These are phyloP conservation scores for Chionomys nivalis DNA, from an alignment of 2,113 vertebrate genomes.

Conservation along the genomic window DNA sequence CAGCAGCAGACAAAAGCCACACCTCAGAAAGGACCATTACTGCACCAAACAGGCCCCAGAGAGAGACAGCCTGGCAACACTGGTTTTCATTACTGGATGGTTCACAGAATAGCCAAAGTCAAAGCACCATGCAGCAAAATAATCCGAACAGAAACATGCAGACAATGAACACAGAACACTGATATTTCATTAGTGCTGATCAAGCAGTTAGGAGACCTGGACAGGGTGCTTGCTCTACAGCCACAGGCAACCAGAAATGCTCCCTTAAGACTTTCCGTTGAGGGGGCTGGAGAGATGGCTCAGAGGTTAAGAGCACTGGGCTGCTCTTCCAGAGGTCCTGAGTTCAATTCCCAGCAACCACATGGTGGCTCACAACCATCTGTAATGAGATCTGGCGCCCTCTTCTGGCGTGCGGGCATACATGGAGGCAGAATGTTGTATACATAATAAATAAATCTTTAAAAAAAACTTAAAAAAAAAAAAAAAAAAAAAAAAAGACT, in stretches of 20 bases:
- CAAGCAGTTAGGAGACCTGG: slow-evolving; percentile 60
- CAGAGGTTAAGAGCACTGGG: too few species aligned
- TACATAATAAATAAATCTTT: too few species aligned
- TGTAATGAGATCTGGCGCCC: too few species aligned
- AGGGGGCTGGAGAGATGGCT: too few species aligned
- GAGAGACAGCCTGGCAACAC: not conserved
- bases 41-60: slow-evolving; percentile 2
- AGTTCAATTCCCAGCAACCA: too few species aligned
- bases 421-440: too few species aligned
- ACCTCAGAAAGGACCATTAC: slow-evolving; percentile 23
- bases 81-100: not conserved
- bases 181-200: not conserved
- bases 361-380: too few species aligned
- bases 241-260: not conserved
- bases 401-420: too few species aligned
- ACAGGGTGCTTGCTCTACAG: accelerated
- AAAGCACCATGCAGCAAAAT: slow-evolving; percentile 69
- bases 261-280: not conserved
- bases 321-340: too few species aligned
- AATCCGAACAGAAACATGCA: slow-evolving; percentile 73
- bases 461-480: too few species aligned
- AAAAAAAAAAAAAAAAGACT: too few species aligned
- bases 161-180: not conserved
- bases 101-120: not conserved
- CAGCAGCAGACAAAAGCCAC: not conserved